Conservation (phyloP, 2,797 vertebrate genomes). For the Scarus forsteni region DNA sequence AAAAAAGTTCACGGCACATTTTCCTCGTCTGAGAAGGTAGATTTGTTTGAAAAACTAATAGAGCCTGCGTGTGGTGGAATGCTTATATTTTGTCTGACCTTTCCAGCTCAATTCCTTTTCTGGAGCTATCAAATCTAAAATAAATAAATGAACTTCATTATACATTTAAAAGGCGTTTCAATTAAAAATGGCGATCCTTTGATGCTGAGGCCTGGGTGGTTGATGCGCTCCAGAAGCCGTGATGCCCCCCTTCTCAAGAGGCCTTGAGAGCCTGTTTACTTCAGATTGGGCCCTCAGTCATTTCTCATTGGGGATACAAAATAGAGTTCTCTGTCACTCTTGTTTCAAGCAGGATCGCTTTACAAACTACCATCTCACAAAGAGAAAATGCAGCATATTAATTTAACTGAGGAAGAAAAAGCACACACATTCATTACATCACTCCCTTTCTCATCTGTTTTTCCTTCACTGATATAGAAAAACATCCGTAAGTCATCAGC, state of each 20-base stretch:
- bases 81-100: slow-evolving; percentile 70
- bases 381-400: slow-evolving; percentile 20
- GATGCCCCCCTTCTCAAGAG: slow-evolving; percentile 37
- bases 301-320: slow-evolving; percentile 62
- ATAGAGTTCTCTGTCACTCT: slow-evolving; percentile 32
- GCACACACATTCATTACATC: slow-evolving; percentile 15
- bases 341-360: slow-evolving; percentile 44
- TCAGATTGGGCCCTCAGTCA: slow-evolving; percentile 65
- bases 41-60: slow-evolving; percentile 71
- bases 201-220: slow-evolving; percentile 59
- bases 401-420: slow-evolving; percentile 10
- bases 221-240: slow-evolving; percentile 63
- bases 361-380: slow-evolving; percentile 22
- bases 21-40: slow-evolving; percentile 56
- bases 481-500: slow-evolving; percentile 67
- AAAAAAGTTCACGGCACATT: slow-evolving; percentile 61
- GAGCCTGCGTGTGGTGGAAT: slow-evolving; percentile 50
- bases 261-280: slow-evolving; percentile 63
- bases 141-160: slow-evolving; percentile 77
- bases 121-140: slow-evolving; percentile 67
- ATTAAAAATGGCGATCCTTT: slow-evolving; percentile 76
- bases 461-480: slow-evolving; percentile 34
- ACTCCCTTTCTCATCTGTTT: slow-evolving; percentile 8
- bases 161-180: slow-evolving; percentile 74
- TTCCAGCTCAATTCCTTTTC: slow-evolving; percentile 72